Evolutionary conservation across 2,797 vertebrate species (phyloP).

Genomic region (Nothura maculosa): DNA sequence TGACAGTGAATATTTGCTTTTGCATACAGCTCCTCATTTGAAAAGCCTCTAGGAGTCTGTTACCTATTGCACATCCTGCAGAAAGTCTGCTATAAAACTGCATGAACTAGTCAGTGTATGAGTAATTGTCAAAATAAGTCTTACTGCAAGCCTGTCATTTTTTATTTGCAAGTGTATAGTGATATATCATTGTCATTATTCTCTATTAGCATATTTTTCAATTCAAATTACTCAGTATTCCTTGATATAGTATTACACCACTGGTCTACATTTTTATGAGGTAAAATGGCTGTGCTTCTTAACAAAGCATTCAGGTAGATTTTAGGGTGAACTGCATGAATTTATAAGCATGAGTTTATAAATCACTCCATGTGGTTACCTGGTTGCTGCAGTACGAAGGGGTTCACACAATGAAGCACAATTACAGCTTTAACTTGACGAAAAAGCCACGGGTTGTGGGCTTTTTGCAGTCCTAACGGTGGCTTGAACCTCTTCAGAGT

Average conservation of each 20-base stretch:
- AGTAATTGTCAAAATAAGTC: neutral
- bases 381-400: neutral
- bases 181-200: neutral
- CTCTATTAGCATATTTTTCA: neutral
- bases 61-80: neutral
- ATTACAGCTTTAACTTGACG: neutral
- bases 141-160: neutral
- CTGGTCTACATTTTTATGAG: neutral
- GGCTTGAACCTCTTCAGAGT: neutral
- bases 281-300: neutral
- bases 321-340: neutral
- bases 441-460: neutral
- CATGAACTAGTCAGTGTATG: neutral
- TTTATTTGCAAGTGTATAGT: neutral
- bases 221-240: neutral
- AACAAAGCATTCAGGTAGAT: neutral
- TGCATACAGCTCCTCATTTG: neutral
- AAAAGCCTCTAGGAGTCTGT: neutral
- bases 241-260: neutral
- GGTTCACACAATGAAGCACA: neutral
- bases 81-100: neutral
- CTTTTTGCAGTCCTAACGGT: neutral
- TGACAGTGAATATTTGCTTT: neutral
- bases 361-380: neutral
- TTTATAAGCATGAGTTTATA: neutral